These are phyloP conservation scores for Willowsia nigromaculata DNA, from an alignment of 2,888 invertebrate species.

Conservation along the genomic window DNA sequence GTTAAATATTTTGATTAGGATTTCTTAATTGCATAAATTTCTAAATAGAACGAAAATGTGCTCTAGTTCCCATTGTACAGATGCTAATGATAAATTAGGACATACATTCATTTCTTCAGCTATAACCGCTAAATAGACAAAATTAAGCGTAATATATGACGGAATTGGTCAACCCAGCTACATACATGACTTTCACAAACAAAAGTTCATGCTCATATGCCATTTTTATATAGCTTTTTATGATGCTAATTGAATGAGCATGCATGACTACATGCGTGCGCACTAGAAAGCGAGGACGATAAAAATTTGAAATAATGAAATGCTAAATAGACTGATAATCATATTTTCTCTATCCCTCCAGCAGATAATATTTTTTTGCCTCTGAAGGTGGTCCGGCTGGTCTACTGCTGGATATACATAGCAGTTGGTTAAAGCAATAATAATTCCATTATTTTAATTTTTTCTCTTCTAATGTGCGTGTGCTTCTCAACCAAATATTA, in stretches of 20 bases:
- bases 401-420: neutral
- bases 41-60: neutral
- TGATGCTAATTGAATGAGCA: neutral
- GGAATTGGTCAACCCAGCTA: no score
- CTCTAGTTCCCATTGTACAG: neutral
- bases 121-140: no score
- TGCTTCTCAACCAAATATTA: neutral
- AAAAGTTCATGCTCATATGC: neutral
- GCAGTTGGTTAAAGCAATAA: slow-evolving; percentile 12
- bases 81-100: neutral
- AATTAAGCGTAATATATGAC: no score
- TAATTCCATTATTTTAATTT: neutral
- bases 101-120: neutral
- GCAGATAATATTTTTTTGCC: neutral
- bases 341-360: neutral
- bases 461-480: neutral
- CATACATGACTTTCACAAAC: no score
- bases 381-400: neutral
- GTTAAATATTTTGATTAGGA: neutral
- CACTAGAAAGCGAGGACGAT: no score
- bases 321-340: slow-evolving; percentile 58
- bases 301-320: slow-evolving; percentile 17
- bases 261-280: neutral
- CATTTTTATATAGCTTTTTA: neutral
- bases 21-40: neutral